Base-by-base conservation (phyloP, 2,113 vertebrate genomes). In the Phalacrocorax carbo region DNA sequence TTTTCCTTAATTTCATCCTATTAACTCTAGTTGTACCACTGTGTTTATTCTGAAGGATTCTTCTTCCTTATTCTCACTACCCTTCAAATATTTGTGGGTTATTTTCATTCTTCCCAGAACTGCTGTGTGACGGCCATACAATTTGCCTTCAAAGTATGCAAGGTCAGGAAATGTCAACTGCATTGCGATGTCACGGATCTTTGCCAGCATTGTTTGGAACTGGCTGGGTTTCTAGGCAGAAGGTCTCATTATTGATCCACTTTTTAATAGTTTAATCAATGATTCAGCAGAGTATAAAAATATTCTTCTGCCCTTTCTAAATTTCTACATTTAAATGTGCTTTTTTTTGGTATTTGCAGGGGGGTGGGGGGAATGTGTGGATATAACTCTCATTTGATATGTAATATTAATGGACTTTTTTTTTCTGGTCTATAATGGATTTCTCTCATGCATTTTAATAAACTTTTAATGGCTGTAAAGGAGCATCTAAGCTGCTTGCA, bases 401-500 rank as follows among this genome's bases (percentile, higher is more conserved):
- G n/a, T 44, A 96, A 76, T 91, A 96, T 91, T 92, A 93, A 92
- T 84, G 36, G n/a, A 55, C 23, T 4, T 36, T 83, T 90, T 88
- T 81, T 81, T 70, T 20, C 78, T 78, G 30, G 15, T 75, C 90
- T 97, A 69, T 94, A 97, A 94, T 89, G 36, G 77, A 94, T 76
- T 60, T 64, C 5, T 89, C 90, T 94, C 88, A 95, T 95, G 61
- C 49, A 94, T 96, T 95, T 93, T 93, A 96, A 96, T 93, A 92
- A 88, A 91, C 54, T 88, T 96, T 89, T 93, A 94, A 94, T 94
- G 86, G 52, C 61, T 89, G 49, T 86, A 95, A 96, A 94, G 65
- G 77, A 91, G 49, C 34, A 72, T 48, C 64, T 88, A 88, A 84
- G 66, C 52, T 3, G 36, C 77, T 84, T 71, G 34, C 69, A 90